These are phyloP conservation scores for Enteromius thamalakanensis DNA, from an alignment of 2,797 vertebrate genomes.

Conservation along the genomic window DNA sequence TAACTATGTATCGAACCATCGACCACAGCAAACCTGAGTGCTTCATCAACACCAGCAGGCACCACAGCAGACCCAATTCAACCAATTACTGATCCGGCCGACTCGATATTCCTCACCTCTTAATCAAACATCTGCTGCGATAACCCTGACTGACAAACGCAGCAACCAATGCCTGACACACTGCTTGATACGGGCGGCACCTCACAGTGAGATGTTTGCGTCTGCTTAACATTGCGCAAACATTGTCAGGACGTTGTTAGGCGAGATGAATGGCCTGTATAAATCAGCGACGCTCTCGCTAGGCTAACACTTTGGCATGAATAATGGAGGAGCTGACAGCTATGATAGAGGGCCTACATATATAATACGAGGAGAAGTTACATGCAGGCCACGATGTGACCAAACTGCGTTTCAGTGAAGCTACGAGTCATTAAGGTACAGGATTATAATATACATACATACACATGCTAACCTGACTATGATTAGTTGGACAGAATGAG, in stretches of 20 bases:
- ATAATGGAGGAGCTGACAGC: constrained; percentile 55
- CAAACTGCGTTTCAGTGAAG: background rate
- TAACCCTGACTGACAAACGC: constrained; percentile 25
- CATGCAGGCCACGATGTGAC: background rate
- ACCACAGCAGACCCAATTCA: constrained; percentile 2
- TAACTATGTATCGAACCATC: constrained; percentile 28
- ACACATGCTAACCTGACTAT: background rate
- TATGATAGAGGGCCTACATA: constrained; percentile 41
- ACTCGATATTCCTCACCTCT: constrained; percentile 20
- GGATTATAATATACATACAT: constrained; percentile 14
- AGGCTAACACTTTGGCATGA: constrained; percentile 54
- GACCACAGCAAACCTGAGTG: constrained; percentile 25
- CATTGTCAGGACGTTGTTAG: constrained; percentile 50
- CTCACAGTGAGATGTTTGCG: constrained; percentile 47
- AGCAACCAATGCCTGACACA: background rate
- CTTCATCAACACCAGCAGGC: constrained; percentile 30
- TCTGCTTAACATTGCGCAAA: constrained; percentile 47
- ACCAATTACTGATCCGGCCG: constrained; percentile 14
- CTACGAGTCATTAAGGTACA: constrained; percentile 16
- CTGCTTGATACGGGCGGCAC: background rate
- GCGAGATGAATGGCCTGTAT: constrained; percentile 46
- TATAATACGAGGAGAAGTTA: constrained; percentile 45
- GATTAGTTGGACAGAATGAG: background rate
- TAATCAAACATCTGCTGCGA: constrained; percentile 24
- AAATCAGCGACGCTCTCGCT: constrained; percentile 44